A percentile compares a stretch with the other conserved stretches of the same genome.
Evolutionary conservation across 2,888 invertebrate species (phyloP).

Genomic region (Lathronympha strigana): DNA sequence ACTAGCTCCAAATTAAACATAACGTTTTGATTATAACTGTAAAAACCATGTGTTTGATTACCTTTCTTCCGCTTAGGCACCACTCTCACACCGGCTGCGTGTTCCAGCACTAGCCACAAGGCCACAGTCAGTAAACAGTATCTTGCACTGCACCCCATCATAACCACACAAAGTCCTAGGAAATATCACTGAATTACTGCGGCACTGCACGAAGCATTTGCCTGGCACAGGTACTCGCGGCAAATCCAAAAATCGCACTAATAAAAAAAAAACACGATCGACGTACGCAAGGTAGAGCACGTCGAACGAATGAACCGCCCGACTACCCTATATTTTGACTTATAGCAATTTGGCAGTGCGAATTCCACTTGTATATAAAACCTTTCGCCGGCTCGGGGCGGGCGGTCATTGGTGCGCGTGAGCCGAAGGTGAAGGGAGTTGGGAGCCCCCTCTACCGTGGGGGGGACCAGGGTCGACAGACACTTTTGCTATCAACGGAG

Average conservation of each 20-base stretch:
- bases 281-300: conserved; percentile 60
- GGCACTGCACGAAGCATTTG: conserved; percentile 72
- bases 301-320: conserved; percentile 76
- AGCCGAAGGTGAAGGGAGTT: conserved; percentile 79
- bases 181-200: conserved; percentile 56
- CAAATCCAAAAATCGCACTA: conserved; percentile 54
- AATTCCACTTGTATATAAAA: conserved; percentile 87
- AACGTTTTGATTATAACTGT: not conserved
- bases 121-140: conserved; percentile 79
- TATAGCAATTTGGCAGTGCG: conserved; percentile 84
- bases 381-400: conserved; percentile 84
- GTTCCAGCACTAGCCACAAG: conserved; percentile 80
- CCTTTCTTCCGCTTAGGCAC: conserved; percentile 84
- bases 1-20: conserved; percentile 3
- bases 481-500: conserved; percentile 80
- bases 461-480: conserved; percentile 79
- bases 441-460: conserved; percentile 62
- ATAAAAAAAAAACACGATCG: conserved; percentile 44
- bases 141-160: conserved; percentile 81
- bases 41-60: conserved; percentile 54
- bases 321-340: conserved; percentile 86
- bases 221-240: conserved; percentile 57
- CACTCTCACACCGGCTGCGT: conserved; percentile 82
- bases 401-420: conserved; percentile 77
- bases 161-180: conserved; percentile 66